Base-by-base conservation (phyloP, 2,888 invertebrate species). In the Brenthis ino region DNA sequence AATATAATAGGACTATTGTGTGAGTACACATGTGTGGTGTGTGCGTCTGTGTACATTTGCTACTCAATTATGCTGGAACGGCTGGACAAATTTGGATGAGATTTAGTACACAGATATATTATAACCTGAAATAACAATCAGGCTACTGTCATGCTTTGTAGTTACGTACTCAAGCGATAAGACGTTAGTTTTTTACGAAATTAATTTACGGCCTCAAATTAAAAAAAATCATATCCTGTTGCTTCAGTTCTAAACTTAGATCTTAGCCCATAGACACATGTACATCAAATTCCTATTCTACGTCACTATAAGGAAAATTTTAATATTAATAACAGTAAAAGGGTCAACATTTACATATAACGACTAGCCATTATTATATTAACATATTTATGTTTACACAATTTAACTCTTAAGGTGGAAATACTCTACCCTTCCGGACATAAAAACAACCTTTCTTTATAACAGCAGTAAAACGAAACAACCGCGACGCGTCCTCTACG, bases 401-500 rank as follows among this genome's bases (percentile, higher is more conserved):
- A 66, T 61, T 69, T 74, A 70, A 73, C 68, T 63, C 48, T 64
- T 54, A 71, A 64, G 67, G 69, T 70, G 65, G 64, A 28, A 61
- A 68, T 71, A 71, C 64, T 64, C 55, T 71, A 75, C 76, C 74
- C 74, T 76, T 78, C 78, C 77, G 79, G 76, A 74, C 76, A 78
- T 80, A 77, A 80, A 79, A 77, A 74, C 75, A 79, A 82, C 82
- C 82, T 78, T 83, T 82, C 79, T 85, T 85, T 82, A 85, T 78
- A 82, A 79, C 83, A 75, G 74, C 77, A 82, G 79, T 85, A 84
- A 86, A 87, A 85, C 77, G 80, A 82, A 80, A 84, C 80, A 78
- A 77, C 81, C 80, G 74, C 79, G 77, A 77, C 76, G 79, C 75
- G 80, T 79, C 80, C 77, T 75, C 76, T 66, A 74, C 74, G 73